Evolutionary conservation across 2,888 invertebrate genomes (phyloP).

Genomic region (Tuberolachnus salignus): DNA sequence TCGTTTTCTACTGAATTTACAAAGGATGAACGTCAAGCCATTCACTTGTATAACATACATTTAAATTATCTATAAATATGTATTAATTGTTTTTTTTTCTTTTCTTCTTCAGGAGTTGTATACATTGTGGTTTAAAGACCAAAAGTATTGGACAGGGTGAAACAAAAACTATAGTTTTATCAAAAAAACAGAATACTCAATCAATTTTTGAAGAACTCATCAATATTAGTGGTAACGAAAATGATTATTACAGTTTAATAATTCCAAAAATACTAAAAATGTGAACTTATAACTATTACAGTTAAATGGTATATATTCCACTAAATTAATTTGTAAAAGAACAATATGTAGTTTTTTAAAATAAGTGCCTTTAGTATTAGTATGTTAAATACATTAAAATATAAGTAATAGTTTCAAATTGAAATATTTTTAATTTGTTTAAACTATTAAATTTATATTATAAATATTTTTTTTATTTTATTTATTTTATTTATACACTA

Average conservation of each 20-base stretch:
- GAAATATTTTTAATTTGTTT: too few species aligned
- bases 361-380: too few species aligned
- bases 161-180: conserved; percentile 65
- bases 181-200: conserved; percentile 63
- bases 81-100: conserved; percentile 50
- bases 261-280: too few species aligned
- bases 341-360: too few species aligned
- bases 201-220: conserved; percentile 65
- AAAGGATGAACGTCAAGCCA: conserved; percentile 69
- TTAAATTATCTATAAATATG: background rate
- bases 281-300: too few species aligned
- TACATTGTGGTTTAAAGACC: conserved; percentile 64
- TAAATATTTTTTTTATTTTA: too few species aligned
- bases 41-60: conserved; percentile 66
- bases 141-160: conserved; percentile 65
- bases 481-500: too few species aligned
- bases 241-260: conserved; percentile 63
- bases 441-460: too few species aligned
- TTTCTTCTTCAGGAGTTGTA: conserved; percentile 63
- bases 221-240: conserved; percentile 63
- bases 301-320: too few species aligned
- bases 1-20: conserved; percentile 68
- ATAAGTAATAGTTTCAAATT: too few species aligned
- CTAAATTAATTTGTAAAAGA: too few species aligned
- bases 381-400: too few species aligned